Evolutionary conservation across 2,113 vertebrate genomes (phyloP).

Genomic region (Aldabrachelys gigantea): DNA sequence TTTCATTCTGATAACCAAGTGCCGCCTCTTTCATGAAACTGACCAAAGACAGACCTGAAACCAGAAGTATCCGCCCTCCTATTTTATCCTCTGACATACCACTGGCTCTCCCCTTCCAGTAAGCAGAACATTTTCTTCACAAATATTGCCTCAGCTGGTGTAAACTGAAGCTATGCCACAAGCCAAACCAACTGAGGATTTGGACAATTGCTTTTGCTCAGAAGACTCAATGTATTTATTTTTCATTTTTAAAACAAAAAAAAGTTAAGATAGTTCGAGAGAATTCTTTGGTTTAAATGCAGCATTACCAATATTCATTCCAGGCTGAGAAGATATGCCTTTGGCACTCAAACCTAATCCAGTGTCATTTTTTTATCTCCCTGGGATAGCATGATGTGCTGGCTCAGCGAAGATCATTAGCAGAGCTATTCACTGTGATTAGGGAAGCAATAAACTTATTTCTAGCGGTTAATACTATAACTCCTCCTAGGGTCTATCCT

Average conservation of each 20-base stretch:
- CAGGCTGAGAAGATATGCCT: neutral
- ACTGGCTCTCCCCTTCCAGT: rapidly evolving
- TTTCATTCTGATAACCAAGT: rapidly evolving
- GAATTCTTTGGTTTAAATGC: neutral
- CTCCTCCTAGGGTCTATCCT: neutral
- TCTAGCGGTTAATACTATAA: neutral
- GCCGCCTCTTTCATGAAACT: rapidly evolving
- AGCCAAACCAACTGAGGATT: neutral
- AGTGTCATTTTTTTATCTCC: neutral
- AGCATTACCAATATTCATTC: rapidly evolving
- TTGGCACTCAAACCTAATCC: neutral
- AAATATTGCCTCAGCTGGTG: neutral
- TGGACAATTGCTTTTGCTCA: neutral
- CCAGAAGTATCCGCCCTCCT: neutral
- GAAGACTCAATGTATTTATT: neutral
- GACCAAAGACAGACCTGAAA: neutral
- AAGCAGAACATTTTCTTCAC: neutral
- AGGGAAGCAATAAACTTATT: neutral
- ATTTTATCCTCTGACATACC: rapidly evolving
- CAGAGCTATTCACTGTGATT: rapidly evolving
- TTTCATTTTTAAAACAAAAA: neutral
- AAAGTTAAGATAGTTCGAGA: neutral
- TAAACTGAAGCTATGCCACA: neutral
- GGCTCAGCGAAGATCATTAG: neutral
- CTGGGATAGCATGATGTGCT: neutral